Evolutionary conservation across 2,888 invertebrate species (phyloP), one percentile per base, ranked within the genome.

Genomic region (Choristoneura rosaceana): DNA sequence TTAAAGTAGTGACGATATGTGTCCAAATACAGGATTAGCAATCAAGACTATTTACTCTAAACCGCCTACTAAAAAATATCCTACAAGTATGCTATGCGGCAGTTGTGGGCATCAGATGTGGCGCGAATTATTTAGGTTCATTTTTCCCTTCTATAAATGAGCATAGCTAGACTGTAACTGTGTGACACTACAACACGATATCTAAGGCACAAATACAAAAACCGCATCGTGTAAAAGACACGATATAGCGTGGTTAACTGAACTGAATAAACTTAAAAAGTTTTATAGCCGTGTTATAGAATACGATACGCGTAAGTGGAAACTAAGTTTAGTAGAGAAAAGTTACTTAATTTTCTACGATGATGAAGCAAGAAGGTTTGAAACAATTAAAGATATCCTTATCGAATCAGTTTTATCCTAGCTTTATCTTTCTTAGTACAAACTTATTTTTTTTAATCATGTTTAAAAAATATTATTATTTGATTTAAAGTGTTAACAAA

Each of bases 251-350:
- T 47, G 67, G 67, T 59, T 43, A 67, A 68, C 47, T 17, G 17
- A 55, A 60, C 60, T 61, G 60, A 59, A 68, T 67, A 67, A 43
- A 67, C 47, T 47, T 68, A 15, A 67, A 68, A 67, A 67, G 3
- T 67, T 67, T 60, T 67, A 67, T 45, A 59, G 25, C 15, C 38
- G 47, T 14, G 34, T 58, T 59, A 45, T 38, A 68, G 34, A 68
- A 68, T 25, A 60, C 33, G n/a, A 60, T 38, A 50, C n/a, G 33
- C 60, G 47, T 38, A 61, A 68, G 34, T 60, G 38, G 60, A 68
- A 68, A 41, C 47, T 61, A 60, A 50, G 15, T 45, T 62, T 8
- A 62, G 45, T 33, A 14, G 17, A 25, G 43, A 45, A 62, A 62
- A 43, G 45, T 45, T 33, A 62, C 14, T 45, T 62, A 45, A 45